phyloP scores from a whole-genome alignment of 2,113 vertebrate genomes.

The Tychaedon coryphoeus region DNA sequence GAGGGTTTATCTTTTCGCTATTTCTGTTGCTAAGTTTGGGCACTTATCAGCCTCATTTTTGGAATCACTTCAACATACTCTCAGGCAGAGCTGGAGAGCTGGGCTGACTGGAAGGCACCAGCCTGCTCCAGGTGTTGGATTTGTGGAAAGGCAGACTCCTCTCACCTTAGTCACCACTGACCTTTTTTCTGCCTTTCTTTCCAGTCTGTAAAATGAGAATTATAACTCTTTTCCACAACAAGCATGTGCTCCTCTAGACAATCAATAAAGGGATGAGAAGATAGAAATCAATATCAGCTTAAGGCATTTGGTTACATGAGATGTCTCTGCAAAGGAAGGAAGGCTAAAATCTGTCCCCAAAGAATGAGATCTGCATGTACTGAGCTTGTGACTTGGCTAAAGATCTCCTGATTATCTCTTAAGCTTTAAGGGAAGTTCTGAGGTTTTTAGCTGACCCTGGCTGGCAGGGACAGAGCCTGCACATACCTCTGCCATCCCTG shows the following conservation, averaged over 20 bases:
- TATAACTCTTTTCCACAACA: not conserved
- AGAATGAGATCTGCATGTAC: not conserved
- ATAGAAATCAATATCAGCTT: conserved; percentile 37
- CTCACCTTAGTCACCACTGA: not conserved
- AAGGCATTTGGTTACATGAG: not conserved
- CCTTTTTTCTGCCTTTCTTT: conserved; percentile 5
- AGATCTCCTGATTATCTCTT: not conserved
- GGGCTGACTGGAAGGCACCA: not conserved
- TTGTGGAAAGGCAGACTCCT: not conserved
- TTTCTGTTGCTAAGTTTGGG: not conserved
- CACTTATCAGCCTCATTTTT: not conserved
- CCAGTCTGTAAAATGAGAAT: conserved; percentile 11
- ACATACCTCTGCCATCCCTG: not conserved
- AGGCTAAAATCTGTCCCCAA: not conserved
- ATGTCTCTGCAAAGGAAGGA: not conserved
- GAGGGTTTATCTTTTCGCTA: not conserved
- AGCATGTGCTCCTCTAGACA: not conserved
- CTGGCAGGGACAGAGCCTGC: not conserved
- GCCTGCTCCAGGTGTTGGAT: not conserved
- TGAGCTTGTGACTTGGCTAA: not conserved
- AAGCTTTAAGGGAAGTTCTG: not conserved
- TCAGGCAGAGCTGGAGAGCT: not conserved
- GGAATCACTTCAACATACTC: not conserved
- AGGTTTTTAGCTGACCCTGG: not conserved
- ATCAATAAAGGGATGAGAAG: conserved; percentile 7